Evolutionary conservation across 2,797 vertebrate genomes (phyloP), one percentile per base, ranked within the genome.

Genomic region (Myotis daubentonii): DNA sequence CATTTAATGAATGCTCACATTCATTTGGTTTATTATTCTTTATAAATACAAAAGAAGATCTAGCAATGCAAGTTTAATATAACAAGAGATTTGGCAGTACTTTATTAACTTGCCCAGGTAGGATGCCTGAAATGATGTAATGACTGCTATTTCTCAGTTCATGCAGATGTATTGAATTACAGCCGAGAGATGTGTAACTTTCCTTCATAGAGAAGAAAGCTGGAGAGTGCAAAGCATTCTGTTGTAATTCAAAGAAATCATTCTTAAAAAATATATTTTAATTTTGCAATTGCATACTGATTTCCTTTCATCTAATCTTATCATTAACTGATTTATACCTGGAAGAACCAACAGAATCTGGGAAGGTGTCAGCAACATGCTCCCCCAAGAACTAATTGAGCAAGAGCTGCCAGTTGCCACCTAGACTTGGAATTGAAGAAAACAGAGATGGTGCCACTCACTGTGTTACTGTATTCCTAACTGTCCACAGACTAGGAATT

Each of bases 31-130:
- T 96, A 36, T 89, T 89, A 33, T 81, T 87, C 60, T 93, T 88
- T 75, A 70, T 85, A 84, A 75, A 87, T 86, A 85, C 53, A n/a
- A 89, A 94, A 96, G 82, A 93, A 91, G 80, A 94, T 86, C 91
- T 68, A 94, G 66, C 87, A 86, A 49, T 75, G 57, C 68, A 53
- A 57, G 68, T 90, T 94, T 89, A 57, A 51, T 62, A 85, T 85
- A 80, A 70, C 70, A 55, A 38, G 75, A 85, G 72, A 90, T 16
- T 62, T 75, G 68, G 16, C 55, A 89, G 92, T 65, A 44, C 88
- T 87, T 92, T 84, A 83, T 74, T 71, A 76, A 80, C 65, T 51
- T 70, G 36, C 30, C 28, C 70, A 72, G 49, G 44, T 65, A 22
- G 25, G 62, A 36, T 89, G n/a, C 75, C 60, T 55, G 49, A 33